phyloP scores from a whole-genome alignment of 1,140 invertebrate genomes.

The Diachasmimorpha longicaudata region DNA sequence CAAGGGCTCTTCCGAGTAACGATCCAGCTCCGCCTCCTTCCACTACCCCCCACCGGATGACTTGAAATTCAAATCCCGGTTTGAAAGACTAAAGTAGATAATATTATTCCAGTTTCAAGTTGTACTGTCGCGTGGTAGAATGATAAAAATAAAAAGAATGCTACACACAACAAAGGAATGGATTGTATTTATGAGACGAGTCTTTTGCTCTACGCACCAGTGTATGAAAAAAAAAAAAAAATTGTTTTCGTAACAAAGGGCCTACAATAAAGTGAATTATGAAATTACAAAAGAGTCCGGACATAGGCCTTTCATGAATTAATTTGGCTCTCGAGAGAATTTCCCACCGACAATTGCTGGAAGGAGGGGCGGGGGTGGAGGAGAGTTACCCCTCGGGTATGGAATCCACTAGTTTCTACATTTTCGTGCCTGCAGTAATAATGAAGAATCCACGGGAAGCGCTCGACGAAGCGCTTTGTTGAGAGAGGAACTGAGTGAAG shows the following conservation, averaged over 20 bases:
- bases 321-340: conserved; percentile 2
- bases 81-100: conserved; percentile 20
- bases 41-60: neutral
- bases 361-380: neutral
- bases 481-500: neutral
- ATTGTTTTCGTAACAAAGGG: neutral
- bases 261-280: neutral
- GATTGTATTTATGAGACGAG: neutral
- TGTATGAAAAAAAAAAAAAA: neutral
- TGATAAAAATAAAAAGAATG: neutral
- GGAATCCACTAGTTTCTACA: neutral
- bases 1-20: conserved; percentile 28
- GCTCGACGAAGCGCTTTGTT: neutral
- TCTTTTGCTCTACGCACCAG: neutral
- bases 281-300: neutral
- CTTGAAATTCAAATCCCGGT: conserved; percentile 34
- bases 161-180: neutral
- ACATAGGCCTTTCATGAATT: conserved; percentile 1
- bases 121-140: neutral
- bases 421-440: neutral
- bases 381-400: neutral
- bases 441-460: neutral
- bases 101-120: conserved; percentile 23
- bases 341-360: neutral
- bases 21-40: neutral